Base-by-base conservation (phyloP, 2,888 invertebrate genomes). In the Calliscelio sp. region DNA sequence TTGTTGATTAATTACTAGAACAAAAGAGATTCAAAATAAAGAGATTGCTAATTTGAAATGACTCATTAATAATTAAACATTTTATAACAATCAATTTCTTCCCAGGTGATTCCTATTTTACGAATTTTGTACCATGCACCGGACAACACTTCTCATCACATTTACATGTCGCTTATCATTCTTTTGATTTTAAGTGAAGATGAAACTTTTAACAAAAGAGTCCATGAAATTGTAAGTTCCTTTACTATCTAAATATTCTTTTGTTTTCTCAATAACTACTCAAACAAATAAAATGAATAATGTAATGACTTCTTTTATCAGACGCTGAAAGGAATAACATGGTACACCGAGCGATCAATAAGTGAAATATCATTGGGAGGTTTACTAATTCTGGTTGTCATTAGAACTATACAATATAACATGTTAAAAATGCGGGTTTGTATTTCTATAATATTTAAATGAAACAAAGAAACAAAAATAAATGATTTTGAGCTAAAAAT, bases 131-230 rank as follows among this genome's bases (percentile, higher is more conserved):
- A 99, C 93, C 96, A 98, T 93, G 98, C 98, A 0, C 97, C 97
- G 1, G 97, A 97, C 85, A 97, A 96, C 92, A 98, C 97, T 88
- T 98, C 98, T 0, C 99, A 99, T 93, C 99, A 99, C 93, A 99
- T 99, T 88, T 99, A 99, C 94, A 99, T 99, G 98, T 98, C 99
- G 0, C 95, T 99, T 2, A 99, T 99, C 85, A 97, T 99, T 35
- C 94, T 99, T 28, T 95, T 99, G 2, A 99, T 99, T 88, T 94
- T 99, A 5, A 99, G 98, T 44, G 99, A 99, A 93, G 99, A 99
- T 92, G 98, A 99, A 87, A 94, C 96, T 0, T 98, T 99, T 90
- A 99, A 99, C 93, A 98, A 97, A 92, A 96, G 96, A 85, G 96
- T 99, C 41, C 99, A 99, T 93, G 96, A 97, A 92, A 97, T 97